Percentiles rank a stretch among this genome's conserved stretches.
These are phyloP conservation scores for Megaceryle alcyon DNA, from an alignment of 2,797 vertebrate species.

Conservation along the genomic window DNA sequence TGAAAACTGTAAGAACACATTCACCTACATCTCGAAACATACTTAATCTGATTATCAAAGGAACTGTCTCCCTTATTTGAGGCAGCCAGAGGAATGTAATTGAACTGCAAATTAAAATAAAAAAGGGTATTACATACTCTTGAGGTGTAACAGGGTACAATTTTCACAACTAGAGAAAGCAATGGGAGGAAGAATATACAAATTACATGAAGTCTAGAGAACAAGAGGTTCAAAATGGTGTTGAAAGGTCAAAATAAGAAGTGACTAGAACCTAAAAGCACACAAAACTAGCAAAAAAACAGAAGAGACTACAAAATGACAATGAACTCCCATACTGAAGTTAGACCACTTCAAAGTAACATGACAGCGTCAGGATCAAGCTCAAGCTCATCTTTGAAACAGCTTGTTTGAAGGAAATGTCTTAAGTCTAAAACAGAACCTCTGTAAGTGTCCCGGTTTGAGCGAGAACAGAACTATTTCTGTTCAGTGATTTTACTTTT, in stretches of 20 bases:
- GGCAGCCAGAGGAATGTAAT: neutral
- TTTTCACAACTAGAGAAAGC: neutral
- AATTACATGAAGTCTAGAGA: neutral
- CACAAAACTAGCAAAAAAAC: neutral
- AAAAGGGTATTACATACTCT: fast-evolving
- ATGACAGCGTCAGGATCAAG: neutral
- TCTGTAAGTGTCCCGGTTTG: neutral
- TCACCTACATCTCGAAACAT: neutral
- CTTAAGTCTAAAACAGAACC: neutral
- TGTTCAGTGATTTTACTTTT: too few species aligned
- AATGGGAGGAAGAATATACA: neutral
- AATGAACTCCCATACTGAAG: neutral
- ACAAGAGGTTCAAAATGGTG: neutral
- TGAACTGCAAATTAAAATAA: neutral
- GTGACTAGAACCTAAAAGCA: neutral
- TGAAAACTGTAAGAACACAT: neutral
- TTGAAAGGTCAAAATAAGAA: neutral
- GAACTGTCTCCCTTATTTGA: neutral
- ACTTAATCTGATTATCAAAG: neutral
- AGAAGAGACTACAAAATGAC: neutral
- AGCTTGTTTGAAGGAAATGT: neutral
- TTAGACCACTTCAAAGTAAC: neutral
- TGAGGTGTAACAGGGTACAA: neutral
- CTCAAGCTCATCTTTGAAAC: neutral
- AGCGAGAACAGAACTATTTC: too few species aligned